Percentiles rank a stretch among this genome's conserved stretches.
phyloP scores from a whole-genome alignment of 2,888 invertebrate genomes.

The Ochropleura leucogaster region DNA sequence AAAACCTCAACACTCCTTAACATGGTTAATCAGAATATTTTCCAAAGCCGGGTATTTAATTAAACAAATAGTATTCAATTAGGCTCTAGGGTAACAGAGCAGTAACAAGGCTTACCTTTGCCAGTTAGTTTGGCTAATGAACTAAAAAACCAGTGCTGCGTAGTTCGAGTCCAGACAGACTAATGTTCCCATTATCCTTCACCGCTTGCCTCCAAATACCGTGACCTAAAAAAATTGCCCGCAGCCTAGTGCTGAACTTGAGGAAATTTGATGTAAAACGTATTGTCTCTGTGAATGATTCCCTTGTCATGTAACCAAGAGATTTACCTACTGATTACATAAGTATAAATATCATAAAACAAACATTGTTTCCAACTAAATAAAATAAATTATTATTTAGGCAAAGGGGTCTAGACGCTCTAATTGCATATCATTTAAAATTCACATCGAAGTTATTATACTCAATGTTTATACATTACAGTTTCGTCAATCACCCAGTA shows the following conservation, averaged over 20 bases:
- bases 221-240: not conserved
- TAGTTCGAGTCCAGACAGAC: conserved; percentile 44
- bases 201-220: conserved; percentile 38
- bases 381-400: not conserved
- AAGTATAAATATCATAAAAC: not conserved
- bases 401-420: conserved; percentile 13
- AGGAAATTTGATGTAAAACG: not conserved
- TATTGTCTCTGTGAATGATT: not conserved
- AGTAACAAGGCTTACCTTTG: conserved; percentile 29
- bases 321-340: not conserved
- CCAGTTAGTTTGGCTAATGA: conserved; percentile 45
- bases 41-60: not conserved
- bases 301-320: not conserved
- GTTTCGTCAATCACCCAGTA: conserved; percentile 9
- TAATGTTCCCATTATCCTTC: conserved; percentile 58
- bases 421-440: conserved; percentile 22
- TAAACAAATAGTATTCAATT: conserved; percentile 27
- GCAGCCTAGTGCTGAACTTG: not conserved
- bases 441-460: conserved; percentile 2
- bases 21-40: not conserved
- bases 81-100: conserved; percentile 13
- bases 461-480: conserved; percentile 14
- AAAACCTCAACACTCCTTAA: not conserved
- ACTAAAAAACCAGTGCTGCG: conserved; percentile 38
- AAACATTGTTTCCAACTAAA: not conserved